A percentile compares a stretch with the other conserved stretches of the same genome.
These are phyloP conservation scores for Sebastes minor DNA, from an alignment of 2,797 vertebrate genomes.

Conservation along the genomic window DNA sequence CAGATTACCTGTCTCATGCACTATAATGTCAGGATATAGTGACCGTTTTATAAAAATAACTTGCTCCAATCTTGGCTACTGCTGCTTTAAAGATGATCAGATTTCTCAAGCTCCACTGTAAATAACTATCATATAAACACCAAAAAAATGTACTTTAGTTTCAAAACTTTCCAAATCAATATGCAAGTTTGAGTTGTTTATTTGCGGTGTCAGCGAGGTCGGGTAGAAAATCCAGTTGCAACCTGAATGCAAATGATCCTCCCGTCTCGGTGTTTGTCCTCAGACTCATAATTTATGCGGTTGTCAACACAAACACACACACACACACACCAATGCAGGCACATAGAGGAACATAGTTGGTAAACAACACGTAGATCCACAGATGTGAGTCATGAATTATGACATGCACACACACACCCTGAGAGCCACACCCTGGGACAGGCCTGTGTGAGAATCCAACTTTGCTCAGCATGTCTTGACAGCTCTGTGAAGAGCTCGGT, in stretches of 20 bases:
- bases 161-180: background rate
- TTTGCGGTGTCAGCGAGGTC: background rate
- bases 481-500: conserved; percentile 6
- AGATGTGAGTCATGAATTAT: conserved; percentile 50
- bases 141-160: background rate
- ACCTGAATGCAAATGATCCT: background rate
- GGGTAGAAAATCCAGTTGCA: background rate
- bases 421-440: conserved; percentile 49
- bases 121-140: background rate
- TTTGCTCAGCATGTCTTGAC: conserved; percentile 51
- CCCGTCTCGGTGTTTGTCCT: background rate
- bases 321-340: background rate
- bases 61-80: too few species aligned
- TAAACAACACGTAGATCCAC: conserved; percentile 6
- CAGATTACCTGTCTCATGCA: too few species aligned
- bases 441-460: conserved; percentile 13
- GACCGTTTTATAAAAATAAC: too few species aligned
- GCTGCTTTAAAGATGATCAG: background rate
- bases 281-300: background rate
- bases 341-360: background rate
- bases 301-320: background rate
- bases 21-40: too few species aligned
- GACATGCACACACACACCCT: conserved; percentile 47
- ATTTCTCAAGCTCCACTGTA: background rate
- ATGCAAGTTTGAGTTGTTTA: background rate